Conservation (phyloP, 1,140 invertebrate genomes). For the Platorchestia sp. region DNA sequence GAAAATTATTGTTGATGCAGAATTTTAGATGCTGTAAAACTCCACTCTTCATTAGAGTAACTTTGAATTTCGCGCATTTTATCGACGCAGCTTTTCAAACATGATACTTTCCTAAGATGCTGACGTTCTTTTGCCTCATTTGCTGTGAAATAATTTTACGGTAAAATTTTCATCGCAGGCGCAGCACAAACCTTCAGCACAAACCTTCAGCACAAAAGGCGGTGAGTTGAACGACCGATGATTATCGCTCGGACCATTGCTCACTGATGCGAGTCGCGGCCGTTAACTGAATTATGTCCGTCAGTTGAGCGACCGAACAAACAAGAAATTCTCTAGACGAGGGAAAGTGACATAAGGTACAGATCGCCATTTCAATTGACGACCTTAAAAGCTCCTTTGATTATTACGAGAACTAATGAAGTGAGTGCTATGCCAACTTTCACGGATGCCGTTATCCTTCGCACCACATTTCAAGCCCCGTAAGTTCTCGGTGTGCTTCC, state of each 20-base stretch:
- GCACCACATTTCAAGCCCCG: neutral
- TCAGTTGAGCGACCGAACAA: neutral
- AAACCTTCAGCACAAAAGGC: neutral
- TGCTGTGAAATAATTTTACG: too few species aligned
- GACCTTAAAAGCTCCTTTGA: neutral
- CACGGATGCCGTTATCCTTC: neutral
- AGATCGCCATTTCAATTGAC: neutral
- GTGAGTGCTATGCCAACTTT: neutral
- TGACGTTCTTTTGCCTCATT: too few species aligned
- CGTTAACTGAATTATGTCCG: neutral
- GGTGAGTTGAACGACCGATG: neutral
- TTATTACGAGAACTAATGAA: neutral
- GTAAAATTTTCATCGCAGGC: too few species aligned
- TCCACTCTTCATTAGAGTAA: too few species aligned
- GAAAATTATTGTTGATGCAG: too few species aligned
- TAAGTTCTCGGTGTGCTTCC: too few species aligned
- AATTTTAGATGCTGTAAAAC: too few species aligned
- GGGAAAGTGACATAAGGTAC: neutral
- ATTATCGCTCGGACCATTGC: too few species aligned
- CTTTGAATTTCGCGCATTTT: too few species aligned
- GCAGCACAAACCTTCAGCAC: too few species aligned
- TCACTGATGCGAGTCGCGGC: neutral
- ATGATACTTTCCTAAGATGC: too few species aligned
- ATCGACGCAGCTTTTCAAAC: too few species aligned
- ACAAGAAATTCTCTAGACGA: neutral